A percentile compares a stretch with the other conserved stretches of the same genome.
Conservation (phyloP, 2,888 invertebrate species). For the Neelides folsomi region DNA sequence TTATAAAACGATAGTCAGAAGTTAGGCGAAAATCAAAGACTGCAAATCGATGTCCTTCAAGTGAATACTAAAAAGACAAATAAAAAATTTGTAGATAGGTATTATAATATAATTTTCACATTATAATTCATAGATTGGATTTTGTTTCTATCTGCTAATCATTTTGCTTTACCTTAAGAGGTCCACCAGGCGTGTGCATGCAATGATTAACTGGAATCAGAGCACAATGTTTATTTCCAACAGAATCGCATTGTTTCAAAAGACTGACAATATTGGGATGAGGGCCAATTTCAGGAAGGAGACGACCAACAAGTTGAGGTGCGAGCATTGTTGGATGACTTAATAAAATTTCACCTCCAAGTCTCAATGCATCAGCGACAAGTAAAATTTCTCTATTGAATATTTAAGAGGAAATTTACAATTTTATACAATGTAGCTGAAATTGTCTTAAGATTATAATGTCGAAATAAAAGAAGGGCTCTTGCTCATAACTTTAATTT, state of each 20-base stretch:
- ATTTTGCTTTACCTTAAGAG: constrained; percentile 39
- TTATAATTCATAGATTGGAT: no score
- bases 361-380: constrained; percentile 41
- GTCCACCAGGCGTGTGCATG: constrained; percentile 46
- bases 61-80: constrained; percentile 56
- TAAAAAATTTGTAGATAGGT: no score
- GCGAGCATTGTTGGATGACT: constrained; percentile 43
- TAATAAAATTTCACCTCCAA: constrained; percentile 43
- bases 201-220: constrained; percentile 43
- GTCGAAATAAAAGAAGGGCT: no score
- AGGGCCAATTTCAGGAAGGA: constrained; percentile 41
- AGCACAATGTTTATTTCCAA: constrained; percentile 40
- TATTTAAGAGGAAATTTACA: no score
- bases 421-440: no score
- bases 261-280: constrained; percentile 37
- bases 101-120: no score
- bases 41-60: constrained; percentile 96
- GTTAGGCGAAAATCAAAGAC: constrained; percentile 84
- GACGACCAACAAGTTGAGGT: constrained; percentile 43
- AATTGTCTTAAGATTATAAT: no score
- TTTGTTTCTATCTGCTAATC: no score
- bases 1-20: constrained; percentile 79
- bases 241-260: constrained; percentile 38
- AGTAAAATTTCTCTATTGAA: constrained; percentile 38
- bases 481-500: no score